phyloP scores from a whole-genome alignment of 2,888 invertebrate species.

The Dioctria linearis region DNA sequence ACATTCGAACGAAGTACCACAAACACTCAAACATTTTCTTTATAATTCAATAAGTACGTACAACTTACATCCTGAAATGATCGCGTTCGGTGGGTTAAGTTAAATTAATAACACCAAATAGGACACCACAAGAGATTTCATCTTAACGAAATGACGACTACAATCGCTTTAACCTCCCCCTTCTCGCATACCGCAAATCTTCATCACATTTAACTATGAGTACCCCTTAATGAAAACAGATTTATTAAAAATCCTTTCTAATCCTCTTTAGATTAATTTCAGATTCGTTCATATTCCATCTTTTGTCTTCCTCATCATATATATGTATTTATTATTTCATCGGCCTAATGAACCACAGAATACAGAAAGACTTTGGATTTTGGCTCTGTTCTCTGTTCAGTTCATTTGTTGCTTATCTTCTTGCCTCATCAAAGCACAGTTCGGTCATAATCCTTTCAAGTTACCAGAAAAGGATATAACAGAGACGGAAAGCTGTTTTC shows the following conservation, averaged over 20 bases:
- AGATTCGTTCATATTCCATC: too few relatives aligned
- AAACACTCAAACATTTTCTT: too few relatives aligned
- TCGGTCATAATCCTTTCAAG: slow-evolving; percentile 9
- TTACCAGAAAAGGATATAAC: slow-evolving; percentile 11
- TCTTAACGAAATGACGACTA: too few relatives aligned
- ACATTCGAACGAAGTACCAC: too few relatives aligned
- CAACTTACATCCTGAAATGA: too few relatives aligned
- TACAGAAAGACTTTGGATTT: neutral
- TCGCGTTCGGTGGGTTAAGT: too few relatives aligned
- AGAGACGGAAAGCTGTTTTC: slow-evolving; percentile 7
- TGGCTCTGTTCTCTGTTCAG: neutral
- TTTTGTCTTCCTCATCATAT: neutral
- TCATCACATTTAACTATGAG: neutral
- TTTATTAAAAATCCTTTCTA: neutral
- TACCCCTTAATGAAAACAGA: neutral
- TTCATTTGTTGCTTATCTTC: slow-evolving; percentile 41
- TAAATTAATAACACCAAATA: too few relatives aligned
- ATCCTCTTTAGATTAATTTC: too few relatives aligned
- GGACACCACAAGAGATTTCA: too few relatives aligned
- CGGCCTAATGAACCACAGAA: slow-evolving; percentile 21
- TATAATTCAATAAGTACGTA: too few relatives aligned
- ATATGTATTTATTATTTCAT: neutral
- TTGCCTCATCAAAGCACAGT: slow-evolving; percentile 2
- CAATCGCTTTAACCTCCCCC: too few relatives aligned
- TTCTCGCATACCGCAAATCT: too few relatives aligned